These are phyloP conservation scores for Drosophila punjabiensis DNA, from an alignment of 1,140 invertebrate genomes.

Conservation along the genomic window DNA sequence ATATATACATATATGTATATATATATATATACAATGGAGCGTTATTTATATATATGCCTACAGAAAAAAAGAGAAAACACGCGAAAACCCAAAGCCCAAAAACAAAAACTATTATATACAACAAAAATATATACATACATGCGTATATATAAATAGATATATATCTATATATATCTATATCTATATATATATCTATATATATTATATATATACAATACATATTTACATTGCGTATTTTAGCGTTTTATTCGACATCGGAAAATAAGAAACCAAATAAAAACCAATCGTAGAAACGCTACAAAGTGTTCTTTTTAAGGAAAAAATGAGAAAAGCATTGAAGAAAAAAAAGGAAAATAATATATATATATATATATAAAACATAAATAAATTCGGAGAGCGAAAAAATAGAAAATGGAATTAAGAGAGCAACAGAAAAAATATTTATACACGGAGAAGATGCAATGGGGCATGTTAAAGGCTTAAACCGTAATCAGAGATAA, in stretches of 20 bases:
- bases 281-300: slow-evolving; percentile 53
- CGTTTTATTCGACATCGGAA: slow-evolving; percentile 70
- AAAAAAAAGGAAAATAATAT: slow-evolving; percentile 27
- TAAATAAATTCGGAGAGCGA: slow-evolving; percentile 28
- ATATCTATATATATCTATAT: slow-evolving; percentile 54
- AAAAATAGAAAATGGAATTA: slow-evolving; percentile 34
- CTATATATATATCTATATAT: slow-evolving; percentile 11
- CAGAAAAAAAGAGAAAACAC: slow-evolving; percentile 38
- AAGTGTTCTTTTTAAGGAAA: slow-evolving; percentile 71
- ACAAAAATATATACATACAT: slow-evolving; percentile 48
- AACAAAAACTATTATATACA: slow-evolving; percentile 72
- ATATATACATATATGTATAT: slow-evolving; percentile 40
- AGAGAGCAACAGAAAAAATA: slow-evolving; percentile 47
- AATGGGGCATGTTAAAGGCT: slow-evolving; percentile 58
- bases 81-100: slow-evolving; percentile 40
- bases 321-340: not conserved
- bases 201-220: slow-evolving; percentile 51
- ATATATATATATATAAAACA: slow-evolving; percentile 19
- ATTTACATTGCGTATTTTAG: slow-evolving; percentile 77
- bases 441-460: slow-evolving; percentile 67
- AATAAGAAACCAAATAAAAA: slow-evolving; percentile 37
- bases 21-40: slow-evolving; percentile 58
- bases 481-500: slow-evolving; percentile 28
- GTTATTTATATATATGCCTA: slow-evolving; percentile 74
- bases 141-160: slow-evolving; percentile 56